phyloP scores from a whole-genome alignment of 1,140 invertebrate species.

The roundworm (Caenorhabditis elegans) region DNA sequence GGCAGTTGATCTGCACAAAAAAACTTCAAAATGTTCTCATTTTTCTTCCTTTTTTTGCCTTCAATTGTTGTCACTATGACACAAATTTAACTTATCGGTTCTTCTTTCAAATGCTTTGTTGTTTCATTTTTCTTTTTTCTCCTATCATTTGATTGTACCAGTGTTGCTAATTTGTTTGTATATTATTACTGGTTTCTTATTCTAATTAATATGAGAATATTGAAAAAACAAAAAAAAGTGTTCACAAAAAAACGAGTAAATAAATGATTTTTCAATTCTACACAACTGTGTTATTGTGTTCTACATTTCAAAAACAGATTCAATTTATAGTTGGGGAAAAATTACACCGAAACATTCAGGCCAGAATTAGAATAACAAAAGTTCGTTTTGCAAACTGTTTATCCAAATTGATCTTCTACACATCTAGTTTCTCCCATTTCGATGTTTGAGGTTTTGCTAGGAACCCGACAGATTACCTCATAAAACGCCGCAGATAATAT shows the following conservation, averaged over 20 bases:
- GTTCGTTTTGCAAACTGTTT: neutral
- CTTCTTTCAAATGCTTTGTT: neutral
- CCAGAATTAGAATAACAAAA: neutral
- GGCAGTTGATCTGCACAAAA: constrained; percentile 31
- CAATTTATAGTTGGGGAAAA: too few species aligned
- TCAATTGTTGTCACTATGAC: neutral
- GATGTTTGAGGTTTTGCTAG: constrained; percentile 10
- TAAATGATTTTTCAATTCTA: neutral
- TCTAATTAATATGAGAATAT: neutral
- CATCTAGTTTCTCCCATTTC: neutral
- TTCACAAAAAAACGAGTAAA: constrained; percentile 32
- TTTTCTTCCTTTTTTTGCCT: neutral
- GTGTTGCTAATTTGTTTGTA: constrained; percentile 8
- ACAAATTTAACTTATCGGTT: neutral
- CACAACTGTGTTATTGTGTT: neutral
- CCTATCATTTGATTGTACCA: constrained; percentile 18
- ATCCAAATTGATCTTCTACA: neutral
- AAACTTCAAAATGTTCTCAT: constrained; percentile 17
- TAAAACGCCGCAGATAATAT: neutral
- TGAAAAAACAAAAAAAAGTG: constrained; percentile 3
- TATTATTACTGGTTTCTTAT: constrained; percentile 6
- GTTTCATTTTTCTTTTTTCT: constrained; percentile 12
- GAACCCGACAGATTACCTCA: constrained; percentile 4
- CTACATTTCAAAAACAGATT: too few species aligned
- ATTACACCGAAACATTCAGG: neutral